phyloP scores from a whole-genome alignment of 2,888 invertebrate species.

The Heliothis peltigera region DNA sequence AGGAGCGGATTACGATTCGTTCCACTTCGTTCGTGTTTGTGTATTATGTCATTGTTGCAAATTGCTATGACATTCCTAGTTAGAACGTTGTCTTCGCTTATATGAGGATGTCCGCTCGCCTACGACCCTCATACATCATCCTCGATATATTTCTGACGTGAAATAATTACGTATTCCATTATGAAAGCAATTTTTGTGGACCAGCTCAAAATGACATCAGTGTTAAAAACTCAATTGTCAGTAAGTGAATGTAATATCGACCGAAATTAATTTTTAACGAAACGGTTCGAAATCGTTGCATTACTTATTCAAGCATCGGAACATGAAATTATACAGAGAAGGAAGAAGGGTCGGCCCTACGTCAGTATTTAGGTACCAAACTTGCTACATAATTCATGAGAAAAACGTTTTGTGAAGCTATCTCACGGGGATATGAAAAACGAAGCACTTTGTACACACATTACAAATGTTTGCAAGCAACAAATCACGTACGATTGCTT shows the following conservation, averaged over 20 bases:
- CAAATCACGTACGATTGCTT: conserved; percentile 44
- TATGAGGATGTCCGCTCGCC: conserved; percentile 87
- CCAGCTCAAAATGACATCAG: conserved; percentile 17
- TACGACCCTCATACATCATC: conserved; percentile 75
- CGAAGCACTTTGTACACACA: conserved; percentile 41
- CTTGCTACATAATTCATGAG: conserved; percentile 75
- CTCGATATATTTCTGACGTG: conserved; percentile 60
- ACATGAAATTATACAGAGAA: conserved; percentile 81
- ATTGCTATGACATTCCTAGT: conserved; percentile 81
- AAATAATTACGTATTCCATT: conserved; percentile 52
- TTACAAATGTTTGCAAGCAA: conserved; percentile 46
- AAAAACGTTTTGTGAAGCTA: conserved; percentile 57
- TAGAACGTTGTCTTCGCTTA: conserved; percentile 81
- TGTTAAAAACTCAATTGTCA: conserved; percentile 27
- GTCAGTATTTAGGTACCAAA: conserved; percentile 53
- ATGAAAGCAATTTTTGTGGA: conserved; percentile 23
- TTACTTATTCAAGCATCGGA: conserved; percentile 84
- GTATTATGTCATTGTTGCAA: conserved; percentile 80
- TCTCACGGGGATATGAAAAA: conserved; percentile 48
- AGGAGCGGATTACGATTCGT: conserved; percentile 55
- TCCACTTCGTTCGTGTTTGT: conserved; percentile 60
- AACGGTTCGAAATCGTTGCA: conserved; percentile 73
- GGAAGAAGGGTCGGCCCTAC: conserved; percentile 76
- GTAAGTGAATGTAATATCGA: conserved; percentile 65
- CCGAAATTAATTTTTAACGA: conserved; percentile 80